Conservation (phyloP, 2,888 invertebrate genomes). For the Nomada fabriciana region DNA sequence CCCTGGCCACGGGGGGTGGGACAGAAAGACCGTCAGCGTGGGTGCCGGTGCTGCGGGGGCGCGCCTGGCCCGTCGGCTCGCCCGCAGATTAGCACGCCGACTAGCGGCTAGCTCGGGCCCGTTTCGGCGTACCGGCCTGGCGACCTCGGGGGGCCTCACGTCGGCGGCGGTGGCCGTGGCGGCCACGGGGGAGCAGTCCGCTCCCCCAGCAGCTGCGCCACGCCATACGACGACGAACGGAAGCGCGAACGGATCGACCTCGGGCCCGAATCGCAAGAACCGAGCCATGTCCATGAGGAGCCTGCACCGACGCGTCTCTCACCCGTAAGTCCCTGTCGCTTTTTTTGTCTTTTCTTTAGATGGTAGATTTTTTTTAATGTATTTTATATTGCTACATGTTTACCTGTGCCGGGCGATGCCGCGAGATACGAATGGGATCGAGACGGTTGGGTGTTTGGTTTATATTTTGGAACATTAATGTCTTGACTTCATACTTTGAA, state of each 20-base stretch:
- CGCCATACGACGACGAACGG: conserved; percentile 73
- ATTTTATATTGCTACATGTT: not conserved
- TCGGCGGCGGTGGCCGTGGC: conserved; percentile 71
- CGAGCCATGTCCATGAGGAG: conserved; percentile 83
- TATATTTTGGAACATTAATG: too few relatives aligned
- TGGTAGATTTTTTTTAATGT: not conserved
- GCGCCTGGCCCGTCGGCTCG: conserved; percentile 86
- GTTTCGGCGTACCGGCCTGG: conserved; percentile 76
- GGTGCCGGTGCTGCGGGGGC: conserved; percentile 88
- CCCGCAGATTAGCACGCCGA: conserved; percentile 83
- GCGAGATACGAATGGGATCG: conserved; percentile 18
- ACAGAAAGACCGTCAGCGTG: conserved; percentile 85
- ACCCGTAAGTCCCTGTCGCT: conserved; percentile 78
- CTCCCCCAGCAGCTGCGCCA: conserved; percentile 70
- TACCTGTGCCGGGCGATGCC: not conserved
- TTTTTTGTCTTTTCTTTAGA: not conserved
- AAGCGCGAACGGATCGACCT: conserved; percentile 76
- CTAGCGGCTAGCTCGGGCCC: conserved; percentile 86
- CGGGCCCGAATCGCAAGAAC: conserved; percentile 76
- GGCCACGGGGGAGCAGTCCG: conserved; percentile 71
- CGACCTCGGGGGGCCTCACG: conserved; percentile 71
- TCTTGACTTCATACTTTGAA: too few relatives aligned
- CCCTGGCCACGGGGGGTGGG: conserved; percentile 87
- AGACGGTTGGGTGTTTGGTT: not conserved
- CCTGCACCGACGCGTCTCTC: conserved; percentile 82